Evolutionary conservation across 2,797 vertebrate genomes (phyloP), one percentile per base, ranked within the genome.

Genomic region (Leucoraja ocellata): DNA sequence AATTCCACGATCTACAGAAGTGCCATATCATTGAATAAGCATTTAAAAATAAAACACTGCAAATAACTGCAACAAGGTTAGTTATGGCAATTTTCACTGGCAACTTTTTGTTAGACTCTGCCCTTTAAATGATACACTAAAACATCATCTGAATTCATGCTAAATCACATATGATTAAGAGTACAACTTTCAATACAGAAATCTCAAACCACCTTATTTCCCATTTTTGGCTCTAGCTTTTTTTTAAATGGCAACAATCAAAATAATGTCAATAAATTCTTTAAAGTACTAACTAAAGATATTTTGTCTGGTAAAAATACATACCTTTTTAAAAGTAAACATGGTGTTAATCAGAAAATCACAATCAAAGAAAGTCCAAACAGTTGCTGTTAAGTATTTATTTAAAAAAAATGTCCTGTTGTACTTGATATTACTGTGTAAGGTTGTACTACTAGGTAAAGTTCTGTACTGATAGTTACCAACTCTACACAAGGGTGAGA

Each of bases 1-100:
- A 95, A 95, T 95, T 94, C 96, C 96, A 96, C 95, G 96, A 95
- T 96, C 96, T 96, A 96, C 95, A 95, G 96, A 74, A 92, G 76
- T 76, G 71, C 28, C 71, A 92, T 71, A 74, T 92, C 71, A 58
- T 92, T 92, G 90, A 76, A 46, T 71, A 92, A 92, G 71, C 90
- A 73, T 92, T 92, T 92, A 14, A 74, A 92, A 92, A 54, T 73
- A 74, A 91, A 76, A 92, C 90, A 92, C 39, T 5, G 32, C 46
- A 92, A 92, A 92, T 92, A 92, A 32, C 39, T 74, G 39, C 90
- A 76, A 25, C 90, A 76, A 39, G 88, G 71, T 74, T 92, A 92
- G 68, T 36, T 54, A 54, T 76, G 71, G 36, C 36, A 71, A 92
- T 92, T 92, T 71, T 92, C 90, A 76, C 90, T 76, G 90, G 36